A percentile compares a stretch with the other conserved stretches of the same genome.
These are phyloP conservation scores for Eurypyga helias DNA, from an alignment of 2,113 vertebrate species.

Conservation along the genomic window DNA sequence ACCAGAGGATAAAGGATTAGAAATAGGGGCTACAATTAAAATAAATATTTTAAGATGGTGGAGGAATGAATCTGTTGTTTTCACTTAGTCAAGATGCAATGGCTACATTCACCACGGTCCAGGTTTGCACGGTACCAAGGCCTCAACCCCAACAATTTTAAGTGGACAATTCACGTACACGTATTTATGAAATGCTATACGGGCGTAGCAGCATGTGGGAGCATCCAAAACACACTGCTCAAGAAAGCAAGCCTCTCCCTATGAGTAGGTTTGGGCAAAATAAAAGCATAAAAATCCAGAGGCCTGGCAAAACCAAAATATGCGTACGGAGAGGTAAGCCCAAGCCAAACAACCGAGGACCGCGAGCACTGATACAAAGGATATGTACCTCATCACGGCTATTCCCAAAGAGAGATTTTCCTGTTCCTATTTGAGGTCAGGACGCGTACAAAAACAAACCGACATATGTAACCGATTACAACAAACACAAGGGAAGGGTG, in stretches of 20 bases:
- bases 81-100: neutral
- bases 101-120: neutral
- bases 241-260: neutral
- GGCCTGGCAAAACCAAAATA: neutral
- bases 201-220: neutral
- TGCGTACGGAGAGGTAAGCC: neutral
- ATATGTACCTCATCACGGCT: constrained; percentile 20
- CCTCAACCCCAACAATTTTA: neutral
- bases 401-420: constrained; percentile 53
- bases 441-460: neutral
- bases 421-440: constrained; percentile 40
- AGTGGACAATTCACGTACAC: neutral
- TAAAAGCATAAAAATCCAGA: neutral
- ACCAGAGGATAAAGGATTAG: neutral
- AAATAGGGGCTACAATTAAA: neutral
- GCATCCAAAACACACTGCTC: neutral
- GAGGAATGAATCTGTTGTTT: neutral
- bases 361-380: neutral
- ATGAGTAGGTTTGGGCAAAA: neutral
- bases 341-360: neutral
- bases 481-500: constrained; percentile 58
- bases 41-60: neutral
- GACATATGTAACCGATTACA: constrained; percentile 55
- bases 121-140: neutral
- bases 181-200: neutral